A percentile compares a stretch with the other conserved stretches of the same genome.
Evolutionary conservation across 2,113 vertebrate species (phyloP).

Genomic region (Nestor notabilis): DNA sequence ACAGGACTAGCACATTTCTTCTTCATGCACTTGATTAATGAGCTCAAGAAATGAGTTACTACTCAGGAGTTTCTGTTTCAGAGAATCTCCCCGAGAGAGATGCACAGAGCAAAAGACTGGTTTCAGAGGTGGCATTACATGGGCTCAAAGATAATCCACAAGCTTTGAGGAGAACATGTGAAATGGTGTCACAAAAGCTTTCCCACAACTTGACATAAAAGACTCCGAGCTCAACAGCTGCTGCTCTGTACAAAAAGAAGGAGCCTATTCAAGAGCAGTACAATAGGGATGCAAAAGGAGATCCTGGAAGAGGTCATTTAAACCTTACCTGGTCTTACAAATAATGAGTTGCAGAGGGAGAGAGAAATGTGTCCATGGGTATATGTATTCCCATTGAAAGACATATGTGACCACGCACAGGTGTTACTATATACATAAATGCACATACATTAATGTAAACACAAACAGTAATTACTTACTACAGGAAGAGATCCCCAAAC

Average conservation of each 20-base stretch:
- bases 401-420: not conserved
- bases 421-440: not conserved
- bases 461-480: not conserved
- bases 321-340: slow-evolving; percentile 61
- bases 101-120: not conserved
- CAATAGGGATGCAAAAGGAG: not conserved
- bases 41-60: not conserved
- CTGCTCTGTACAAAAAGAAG: slow-evolving; percentile 63
- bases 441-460: not conserved
- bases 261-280: slow-evolving; percentile 59
- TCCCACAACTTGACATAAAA: slow-evolving; percentile 83
- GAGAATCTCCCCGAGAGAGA: not conserved
- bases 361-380: not conserved
- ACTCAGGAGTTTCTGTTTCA: slow-evolving; percentile 5
- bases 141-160: slow-evolving; percentile 71
- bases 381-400: not conserved
- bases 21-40: not conserved
- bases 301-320: slow-evolving; percentile 10
- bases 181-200: slow-evolving; percentile 75
- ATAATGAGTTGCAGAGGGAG: not conserved
- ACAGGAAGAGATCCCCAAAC: not conserved
- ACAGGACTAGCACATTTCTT: not conserved
- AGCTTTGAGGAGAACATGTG: slow-evolving; percentile 76
- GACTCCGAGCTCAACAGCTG: slow-evolving; percentile 77
- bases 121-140: slow-evolving; percentile 63